Evolutionary conservation across 2,888 invertebrate species (phyloP).

Genomic region (Xestia c-nigrum): DNA sequence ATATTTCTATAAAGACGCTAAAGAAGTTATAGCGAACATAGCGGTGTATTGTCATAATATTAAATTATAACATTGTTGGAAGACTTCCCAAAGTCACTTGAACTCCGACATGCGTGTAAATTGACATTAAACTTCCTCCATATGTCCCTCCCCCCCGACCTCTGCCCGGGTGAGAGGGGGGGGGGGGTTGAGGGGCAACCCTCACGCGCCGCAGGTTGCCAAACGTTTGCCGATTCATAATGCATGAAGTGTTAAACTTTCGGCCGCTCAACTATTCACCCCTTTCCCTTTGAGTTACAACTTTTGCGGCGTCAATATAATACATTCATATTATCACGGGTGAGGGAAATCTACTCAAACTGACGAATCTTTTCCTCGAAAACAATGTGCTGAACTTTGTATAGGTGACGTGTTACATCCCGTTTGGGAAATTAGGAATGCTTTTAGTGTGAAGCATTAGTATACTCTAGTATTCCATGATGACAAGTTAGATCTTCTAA

Average conservation of each 20-base stretch:
- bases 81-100: constrained; percentile 62
- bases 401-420: not conserved
- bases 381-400: constrained; percentile 31
- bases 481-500: not conserved
- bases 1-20: constrained; percentile 7
- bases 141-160: constrained; percentile 29
- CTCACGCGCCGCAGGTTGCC: constrained; percentile 62
- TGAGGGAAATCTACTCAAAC: constrained; percentile 44
- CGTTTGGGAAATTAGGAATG: not conserved
- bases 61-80: constrained; percentile 66
- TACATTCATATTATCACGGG: constrained; percentile 63
- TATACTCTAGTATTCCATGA: too few species aligned
- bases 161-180: not conserved
- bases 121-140: constrained; percentile 67
- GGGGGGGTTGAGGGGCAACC: constrained; percentile 12
- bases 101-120: constrained; percentile 66
- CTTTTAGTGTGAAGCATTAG: too few species aligned
- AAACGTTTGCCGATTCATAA: constrained; percentile 70
- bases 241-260: constrained; percentile 69
- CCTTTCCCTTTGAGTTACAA: constrained; percentile 58
- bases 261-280: constrained; percentile 59
- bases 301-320: constrained; percentile 61
- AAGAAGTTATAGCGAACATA: constrained; percentile 5
- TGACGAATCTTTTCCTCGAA: constrained; percentile 47
- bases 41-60: constrained; percentile 57